phyloP scores from a whole-genome alignment of 2,888 invertebrate genomes.

The Heliothis peltigera region DNA sequence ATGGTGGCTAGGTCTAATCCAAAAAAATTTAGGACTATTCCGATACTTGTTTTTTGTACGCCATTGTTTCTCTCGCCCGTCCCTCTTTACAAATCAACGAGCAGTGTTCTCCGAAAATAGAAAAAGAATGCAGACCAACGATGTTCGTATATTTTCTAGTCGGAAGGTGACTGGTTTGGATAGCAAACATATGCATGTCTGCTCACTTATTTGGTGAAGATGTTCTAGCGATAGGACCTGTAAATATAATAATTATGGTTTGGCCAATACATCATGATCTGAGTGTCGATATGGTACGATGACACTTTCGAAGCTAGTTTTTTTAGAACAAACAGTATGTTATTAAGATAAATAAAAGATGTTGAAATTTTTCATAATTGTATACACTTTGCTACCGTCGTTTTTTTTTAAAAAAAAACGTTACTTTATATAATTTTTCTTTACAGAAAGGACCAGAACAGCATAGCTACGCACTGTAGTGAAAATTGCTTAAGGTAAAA shows the following conservation, averaged over 20 bases:
- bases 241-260: no score
- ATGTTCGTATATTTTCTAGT: conserved; percentile 37
- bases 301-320: no score
- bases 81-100: conserved; percentile 47
- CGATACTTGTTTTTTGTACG: conserved; percentile 36
- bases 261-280: no score
- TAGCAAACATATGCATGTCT: conserved; percentile 9
- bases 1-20: conserved; percentile 48
- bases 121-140: conserved; percentile 34
- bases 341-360: no score
- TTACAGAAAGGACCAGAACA: background rate
- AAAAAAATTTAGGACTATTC: background rate
- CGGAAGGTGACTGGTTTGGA: conserved; percentile 32
- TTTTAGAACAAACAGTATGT: no score
- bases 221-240: no score
- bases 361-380: no score
- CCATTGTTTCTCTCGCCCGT: conserved; percentile 41
- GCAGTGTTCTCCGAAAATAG: conserved; percentile 38
- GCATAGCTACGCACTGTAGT: conserved; percentile 6
- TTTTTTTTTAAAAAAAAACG: no score
- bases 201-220: conserved; percentile 1
- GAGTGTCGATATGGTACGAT: no score
- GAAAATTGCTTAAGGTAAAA: conserved; percentile 26
- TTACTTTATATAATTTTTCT: conserved; percentile 10
- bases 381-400: no score